phyloP scores from a whole-genome alignment of 2,113 vertebrate species.

The Podilymbus podiceps region DNA sequence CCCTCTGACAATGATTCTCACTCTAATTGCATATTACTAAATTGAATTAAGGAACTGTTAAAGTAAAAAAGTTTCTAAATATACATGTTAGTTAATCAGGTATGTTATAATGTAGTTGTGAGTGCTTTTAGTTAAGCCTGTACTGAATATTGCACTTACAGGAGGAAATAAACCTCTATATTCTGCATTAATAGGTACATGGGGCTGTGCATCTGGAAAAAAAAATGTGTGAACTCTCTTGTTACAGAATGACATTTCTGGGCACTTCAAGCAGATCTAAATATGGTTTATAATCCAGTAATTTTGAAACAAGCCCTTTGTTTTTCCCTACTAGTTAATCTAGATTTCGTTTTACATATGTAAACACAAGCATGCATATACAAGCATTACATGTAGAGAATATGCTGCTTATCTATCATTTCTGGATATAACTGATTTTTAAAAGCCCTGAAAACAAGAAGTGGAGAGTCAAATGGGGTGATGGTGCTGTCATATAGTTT shows the following conservation, averaged over 20 bases:
- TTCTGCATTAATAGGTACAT: neutral
- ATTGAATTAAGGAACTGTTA: no score
- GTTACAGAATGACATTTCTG: neutral
- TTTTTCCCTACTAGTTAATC: neutral
- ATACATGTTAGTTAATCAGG: no score
- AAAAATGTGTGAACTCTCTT: neutral
- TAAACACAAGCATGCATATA: neutral
- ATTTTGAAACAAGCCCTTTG: neutral
- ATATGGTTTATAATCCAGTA: neutral
- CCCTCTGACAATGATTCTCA: no score
- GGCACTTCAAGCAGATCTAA: neutral
- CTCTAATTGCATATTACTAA: no score
- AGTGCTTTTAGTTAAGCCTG: neutral
- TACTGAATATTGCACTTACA: neutral
- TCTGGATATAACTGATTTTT: neutral
- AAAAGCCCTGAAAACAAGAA: neutral
- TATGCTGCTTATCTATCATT: accelerated
- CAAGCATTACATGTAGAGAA: neutral
- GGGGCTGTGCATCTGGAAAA: neutral
- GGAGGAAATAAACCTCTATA: neutral
- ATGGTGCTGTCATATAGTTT: neutral
- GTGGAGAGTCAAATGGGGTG: neutral
- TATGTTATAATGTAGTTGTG: accelerated
- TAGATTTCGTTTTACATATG: neutral
- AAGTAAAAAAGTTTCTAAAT: no score